A percentile compares a stretch with the other conserved stretches of the same genome.
Evolutionary conservation across 1,140 invertebrate species (phyloP).

Genomic region (Neuroterus valhalla): DNA sequence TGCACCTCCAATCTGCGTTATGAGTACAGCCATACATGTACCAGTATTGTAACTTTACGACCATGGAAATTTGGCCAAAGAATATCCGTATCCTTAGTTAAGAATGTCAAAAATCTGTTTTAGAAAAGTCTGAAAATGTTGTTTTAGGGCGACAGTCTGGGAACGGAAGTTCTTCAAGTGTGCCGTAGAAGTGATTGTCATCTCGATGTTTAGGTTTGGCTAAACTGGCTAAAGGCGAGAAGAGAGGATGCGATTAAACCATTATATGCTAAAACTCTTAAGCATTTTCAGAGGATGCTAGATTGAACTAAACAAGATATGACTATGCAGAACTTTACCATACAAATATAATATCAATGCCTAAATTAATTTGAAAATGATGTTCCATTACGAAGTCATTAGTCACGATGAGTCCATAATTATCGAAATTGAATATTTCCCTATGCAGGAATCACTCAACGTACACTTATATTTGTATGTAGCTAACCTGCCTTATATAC

Average conservation of each 20-base stretch:
- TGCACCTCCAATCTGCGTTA: background rate
- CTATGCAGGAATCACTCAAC: background rate
- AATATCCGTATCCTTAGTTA: background rate
- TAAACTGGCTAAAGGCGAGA: slow-evolving; percentile 32
- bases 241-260: slow-evolving; percentile 38
- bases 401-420: background rate
- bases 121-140: slow-evolving; percentile 13
- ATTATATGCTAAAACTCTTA: background rate
- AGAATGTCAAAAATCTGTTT: slow-evolving; percentile 9
- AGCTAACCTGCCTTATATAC: background rate
- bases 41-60: background rate
- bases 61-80: background rate
- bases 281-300: too few species aligned
- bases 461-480: background rate
- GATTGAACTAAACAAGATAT: too few species aligned
- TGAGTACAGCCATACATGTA: background rate
- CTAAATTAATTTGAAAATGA: background rate
- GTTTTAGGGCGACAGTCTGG: slow-evolving; percentile 19
- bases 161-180: slow-evolving; percentile 12
- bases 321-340: too few species aligned
- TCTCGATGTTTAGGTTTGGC: background rate
- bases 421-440: background rate
- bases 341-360: too few species aligned
- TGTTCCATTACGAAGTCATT: background rate
- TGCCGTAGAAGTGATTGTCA: slow-evolving; percentile 1